Evolutionary conservation across 2,113 vertebrate genomes (phyloP).

Genomic region (Xyrauchen texanus): DNA sequence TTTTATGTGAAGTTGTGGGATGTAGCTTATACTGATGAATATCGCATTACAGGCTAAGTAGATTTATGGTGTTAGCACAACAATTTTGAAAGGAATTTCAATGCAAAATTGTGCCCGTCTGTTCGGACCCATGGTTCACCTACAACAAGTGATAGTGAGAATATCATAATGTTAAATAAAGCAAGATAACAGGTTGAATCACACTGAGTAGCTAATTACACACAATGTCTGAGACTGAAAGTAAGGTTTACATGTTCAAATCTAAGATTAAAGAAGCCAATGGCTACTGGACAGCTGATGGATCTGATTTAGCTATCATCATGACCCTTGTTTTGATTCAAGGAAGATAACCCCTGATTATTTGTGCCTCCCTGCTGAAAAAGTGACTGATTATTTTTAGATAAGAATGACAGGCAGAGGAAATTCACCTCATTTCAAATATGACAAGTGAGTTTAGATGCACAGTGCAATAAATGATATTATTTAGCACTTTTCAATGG

Average conservation of each 20-base stretch:
- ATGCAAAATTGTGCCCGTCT: background rate
- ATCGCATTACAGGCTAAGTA: background rate
- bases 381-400: background rate
- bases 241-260: conserved; percentile 5
- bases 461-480: no score
- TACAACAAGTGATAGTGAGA: background rate
- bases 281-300: conserved; percentile 24
- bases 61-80: background rate
- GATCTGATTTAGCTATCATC: conserved; percentile 23
- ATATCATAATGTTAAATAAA: background rate
- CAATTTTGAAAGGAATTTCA: background rate
- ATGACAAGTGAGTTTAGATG: no score
- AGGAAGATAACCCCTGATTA: background rate
- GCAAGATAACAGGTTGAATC: background rate
- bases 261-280: conserved; percentile 23
- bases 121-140: background rate
- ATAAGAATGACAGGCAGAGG: background rate
- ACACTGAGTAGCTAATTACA: background rate
- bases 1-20: background rate
- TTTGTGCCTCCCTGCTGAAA: background rate
- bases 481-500: no score
- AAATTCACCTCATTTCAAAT: background rate
- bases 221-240: conserved; percentile 9
- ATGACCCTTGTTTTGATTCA: conserved; percentile 4
- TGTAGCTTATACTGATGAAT: background rate